Percentiles rank a stretch among this genome's conserved stretches.
Evolutionary conservation across 2,113 vertebrate species (phyloP).

Genomic region (Barbus barbus): DNA sequence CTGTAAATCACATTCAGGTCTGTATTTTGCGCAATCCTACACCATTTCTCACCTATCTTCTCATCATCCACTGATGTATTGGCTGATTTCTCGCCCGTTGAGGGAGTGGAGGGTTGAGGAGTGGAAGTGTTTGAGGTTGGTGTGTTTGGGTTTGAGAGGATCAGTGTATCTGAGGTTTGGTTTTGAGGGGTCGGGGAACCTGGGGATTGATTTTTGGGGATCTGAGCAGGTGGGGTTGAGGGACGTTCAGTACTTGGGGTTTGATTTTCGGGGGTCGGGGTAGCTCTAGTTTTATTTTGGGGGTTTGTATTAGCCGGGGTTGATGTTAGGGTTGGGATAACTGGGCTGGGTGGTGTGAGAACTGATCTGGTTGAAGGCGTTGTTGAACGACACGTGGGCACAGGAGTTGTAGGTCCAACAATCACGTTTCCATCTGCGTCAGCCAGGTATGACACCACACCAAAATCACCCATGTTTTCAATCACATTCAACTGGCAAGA

Average conservation of each 20-base stretch:
- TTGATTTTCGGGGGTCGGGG: not conserved
- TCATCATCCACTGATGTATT: slow-evolving; percentile 73
- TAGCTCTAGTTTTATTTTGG: not conserved
- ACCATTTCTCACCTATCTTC: slow-evolving; percentile 38
- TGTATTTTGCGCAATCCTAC: not conserved
- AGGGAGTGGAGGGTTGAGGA: not conserved
- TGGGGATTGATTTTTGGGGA: not conserved
- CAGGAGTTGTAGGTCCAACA: slow-evolving; percentile 62
- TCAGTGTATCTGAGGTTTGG: not conserved
- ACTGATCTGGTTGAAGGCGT: slow-evolving; percentile 41
- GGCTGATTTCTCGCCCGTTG: slow-evolving; percentile 48
- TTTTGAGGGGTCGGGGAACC: not conserved
- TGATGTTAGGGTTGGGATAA: slow-evolving; percentile 15
- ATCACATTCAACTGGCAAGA: slow-evolving; percentile 77
- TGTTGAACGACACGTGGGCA: too few species aligned
- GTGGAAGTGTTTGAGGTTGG: not conserved
- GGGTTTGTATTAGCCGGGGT: not conserved
- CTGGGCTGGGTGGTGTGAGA: not conserved
- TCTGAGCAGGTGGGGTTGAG: not conserved
- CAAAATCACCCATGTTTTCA: slow-evolving; percentile 74
- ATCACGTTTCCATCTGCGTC: slow-evolving; percentile 75
- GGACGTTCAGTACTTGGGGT: not conserved
- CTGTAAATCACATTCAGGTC: not conserved
- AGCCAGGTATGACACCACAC: slow-evolving; percentile 73
- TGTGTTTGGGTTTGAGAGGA: too few species aligned